phyloP scores from a whole-genome alignment of 35 echinoderm and acorn worm genomes.

The Ptychodera flava region DNA sequence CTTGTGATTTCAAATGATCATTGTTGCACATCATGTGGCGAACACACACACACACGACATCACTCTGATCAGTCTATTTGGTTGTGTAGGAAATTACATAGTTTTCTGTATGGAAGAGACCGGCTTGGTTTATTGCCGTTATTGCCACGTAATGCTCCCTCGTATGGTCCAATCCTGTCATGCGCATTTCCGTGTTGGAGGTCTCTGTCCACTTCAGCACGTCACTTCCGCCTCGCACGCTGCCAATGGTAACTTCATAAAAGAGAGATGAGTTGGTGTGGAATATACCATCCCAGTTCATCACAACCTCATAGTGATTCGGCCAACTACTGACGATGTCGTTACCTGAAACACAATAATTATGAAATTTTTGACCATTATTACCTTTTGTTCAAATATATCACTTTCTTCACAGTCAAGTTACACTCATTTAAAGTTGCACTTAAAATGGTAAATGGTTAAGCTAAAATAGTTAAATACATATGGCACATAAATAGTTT shows the following conservation, averaged over 20 bases:
- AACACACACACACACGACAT: no score
- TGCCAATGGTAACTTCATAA: constrained; percentile 18
- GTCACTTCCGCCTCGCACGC: constrained; percentile 4
- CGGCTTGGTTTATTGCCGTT: constrained; percentile 28
- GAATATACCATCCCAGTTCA: constrained; percentile 22
- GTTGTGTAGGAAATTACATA: neutral
- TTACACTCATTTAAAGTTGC: neutral
- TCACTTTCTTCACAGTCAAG: neutral
- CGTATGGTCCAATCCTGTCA: constrained; percentile 2
- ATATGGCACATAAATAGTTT: no score
- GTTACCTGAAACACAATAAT: constrained; percentile 6
- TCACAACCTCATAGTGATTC: neutral
- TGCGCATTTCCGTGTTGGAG: constrained; percentile 2
- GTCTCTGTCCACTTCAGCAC: constrained; percentile 29
- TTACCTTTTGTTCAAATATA: constrained; percentile 3
- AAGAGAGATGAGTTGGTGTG: neutral
- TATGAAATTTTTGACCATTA: no score
- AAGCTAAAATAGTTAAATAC: no score
- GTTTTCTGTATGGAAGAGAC: constrained; percentile 17
- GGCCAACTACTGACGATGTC: neutral
- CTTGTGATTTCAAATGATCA: no score
- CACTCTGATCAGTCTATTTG: no score
- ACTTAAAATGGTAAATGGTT: neutral
- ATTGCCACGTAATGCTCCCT: constrained; percentile 23
- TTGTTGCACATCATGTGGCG: no score